These are phyloP conservation scores for Zaprionus inermis DNA, from an alignment of 1,140 invertebrate genomes.

Conservation along the genomic window DNA sequence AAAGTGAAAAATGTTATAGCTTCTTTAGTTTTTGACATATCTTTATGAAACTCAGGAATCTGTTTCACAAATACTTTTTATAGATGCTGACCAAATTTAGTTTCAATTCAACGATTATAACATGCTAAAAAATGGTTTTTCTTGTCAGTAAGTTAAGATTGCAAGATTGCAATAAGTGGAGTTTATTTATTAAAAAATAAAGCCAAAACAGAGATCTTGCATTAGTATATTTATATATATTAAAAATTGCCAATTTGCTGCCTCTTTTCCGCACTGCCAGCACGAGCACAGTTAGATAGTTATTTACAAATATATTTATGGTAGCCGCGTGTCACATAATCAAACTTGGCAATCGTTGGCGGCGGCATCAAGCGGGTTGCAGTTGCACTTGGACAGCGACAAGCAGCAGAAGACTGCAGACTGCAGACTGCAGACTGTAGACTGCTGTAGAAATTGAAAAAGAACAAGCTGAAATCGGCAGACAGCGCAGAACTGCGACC, in stretches of 20 bases:
- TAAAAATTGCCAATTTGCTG: no score
- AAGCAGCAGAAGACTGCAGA: slow-evolving; percentile 19
- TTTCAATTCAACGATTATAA: not conserved
- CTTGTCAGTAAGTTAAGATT: no score
- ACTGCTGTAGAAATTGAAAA: slow-evolving; percentile 15
- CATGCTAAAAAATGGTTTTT: not conserved
- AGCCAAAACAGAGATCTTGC: no score
- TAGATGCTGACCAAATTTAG: no score
- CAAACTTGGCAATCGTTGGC: slow-evolving; percentile 57
- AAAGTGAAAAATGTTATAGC: no score
- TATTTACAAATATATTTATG: slow-evolving; percentile 47
- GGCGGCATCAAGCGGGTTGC: slow-evolving; percentile 48
- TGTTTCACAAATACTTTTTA: no score
- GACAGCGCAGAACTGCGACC: slow-evolving; percentile 25
- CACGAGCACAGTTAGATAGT: not conserved
- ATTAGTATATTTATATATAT: no score
- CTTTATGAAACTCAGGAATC: not conserved
- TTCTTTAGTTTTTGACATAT: not conserved
- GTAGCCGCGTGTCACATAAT: slow-evolving; percentile 52
- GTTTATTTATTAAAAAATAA: no score
- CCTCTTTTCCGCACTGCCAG: not conserved
- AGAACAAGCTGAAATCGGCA: slow-evolving; percentile 24
- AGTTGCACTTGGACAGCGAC: slow-evolving; percentile 21
- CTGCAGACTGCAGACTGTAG: slow-evolving; percentile 7
- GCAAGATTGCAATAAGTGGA: no score